Evolutionary conservation across 2,797 vertebrate genomes (phyloP), one percentile per base, ranked within the genome.

Genomic region (Dendrocincla tyrannina): DNA sequence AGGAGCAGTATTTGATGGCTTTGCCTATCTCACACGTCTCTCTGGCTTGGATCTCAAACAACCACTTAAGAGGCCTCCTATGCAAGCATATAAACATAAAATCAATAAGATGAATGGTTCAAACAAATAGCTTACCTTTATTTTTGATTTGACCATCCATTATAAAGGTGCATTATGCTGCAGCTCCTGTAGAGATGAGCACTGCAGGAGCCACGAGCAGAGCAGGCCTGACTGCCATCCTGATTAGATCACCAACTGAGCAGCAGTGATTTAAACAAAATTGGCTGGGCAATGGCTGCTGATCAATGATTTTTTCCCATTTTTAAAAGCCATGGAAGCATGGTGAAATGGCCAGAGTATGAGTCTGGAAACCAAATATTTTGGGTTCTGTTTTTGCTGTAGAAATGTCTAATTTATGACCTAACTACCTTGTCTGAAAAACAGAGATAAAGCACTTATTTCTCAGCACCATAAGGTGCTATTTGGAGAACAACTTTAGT

Each of bases 91-190:
- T 56, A 94, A 91, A 69, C 74, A 24, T 76, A 76, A 88, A 97
- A 96, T 95, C 60, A 67, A 94, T 95, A n/a, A 72, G 67, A 93
- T 67, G 76, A 93, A 74, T 3, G 3, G 93, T 97, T 96, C 91
- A 95, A 97, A 91, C 86, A 92, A 97, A 89, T 68, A 93, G 60
- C 49, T 97, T 93, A 85, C 93, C 94, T 97, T 97, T 97, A 81
- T 96, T 97, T 97, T 72, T 94, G 88, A 79, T 97, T 95, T 93
- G 96, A 16, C 76, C 95, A 79, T 96, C 92, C 93, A 92, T 95
- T 97, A 69, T 91, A 69, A 89, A 79, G 33, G 9, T 67, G 93
- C 85, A 87, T 96, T 97, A 86, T 93, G 90, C 93, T 86, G 85
- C 70, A 89, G 12, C 55, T 90, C 97, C 96, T 33, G 44, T 86